Evolutionary conservation across 2,113 vertebrate species (phyloP).

Genomic region (Melanocharis versteri): DNA sequence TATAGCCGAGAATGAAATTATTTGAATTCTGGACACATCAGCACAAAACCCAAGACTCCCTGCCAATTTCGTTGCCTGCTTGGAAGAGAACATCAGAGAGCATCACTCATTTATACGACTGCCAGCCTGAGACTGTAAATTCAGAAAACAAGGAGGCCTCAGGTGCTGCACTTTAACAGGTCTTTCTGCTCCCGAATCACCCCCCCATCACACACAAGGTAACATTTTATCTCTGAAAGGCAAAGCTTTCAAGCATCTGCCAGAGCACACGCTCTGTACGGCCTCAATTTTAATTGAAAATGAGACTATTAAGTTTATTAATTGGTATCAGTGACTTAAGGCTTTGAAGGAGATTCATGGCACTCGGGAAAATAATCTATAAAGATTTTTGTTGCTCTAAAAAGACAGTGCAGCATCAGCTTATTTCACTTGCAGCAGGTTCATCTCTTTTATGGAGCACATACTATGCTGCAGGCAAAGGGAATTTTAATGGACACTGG

Average conservation of each 20-base stretch:
- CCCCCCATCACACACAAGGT: not conserved
- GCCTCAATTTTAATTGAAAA: slow-evolving; percentile 9
- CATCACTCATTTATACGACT: slow-evolving; percentile 77
- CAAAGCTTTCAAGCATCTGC: slow-evolving; percentile 34
- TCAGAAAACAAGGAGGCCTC: slow-evolving; percentile 58
- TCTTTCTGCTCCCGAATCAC: slow-evolving; percentile 49
- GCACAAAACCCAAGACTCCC: slow-evolving; percentile 69
- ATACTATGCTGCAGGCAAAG: slow-evolving; percentile 31
- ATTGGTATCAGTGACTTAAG: slow-evolving; percentile 27
- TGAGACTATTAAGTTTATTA: slow-evolving; percentile 23
- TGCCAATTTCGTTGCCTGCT: slow-evolving; percentile 71
- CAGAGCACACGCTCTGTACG: not conserved
- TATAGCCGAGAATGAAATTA: slow-evolving; percentile 69
- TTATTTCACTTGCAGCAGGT: slow-evolving; percentile 49
- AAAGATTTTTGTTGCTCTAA: slow-evolving; percentile 38
- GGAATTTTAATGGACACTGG: slow-evolving; percentile 36
- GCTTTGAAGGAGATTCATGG: slow-evolving; percentile 20
- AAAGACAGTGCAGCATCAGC: slow-evolving; percentile 39
- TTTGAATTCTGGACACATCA: slow-evolving; percentile 78
- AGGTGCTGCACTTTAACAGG: slow-evolving; percentile 54
- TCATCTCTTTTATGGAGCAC: slow-evolving; percentile 21
- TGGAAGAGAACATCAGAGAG: slow-evolving; percentile 63
- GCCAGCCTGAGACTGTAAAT: slow-evolving; percentile 69
- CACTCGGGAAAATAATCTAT: slow-evolving; percentile 34
- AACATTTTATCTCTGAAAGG: slow-evolving; percentile 42